phyloP scores from a whole-genome alignment of 2,888 invertebrate genomes.

The Automeris io region DNA sequence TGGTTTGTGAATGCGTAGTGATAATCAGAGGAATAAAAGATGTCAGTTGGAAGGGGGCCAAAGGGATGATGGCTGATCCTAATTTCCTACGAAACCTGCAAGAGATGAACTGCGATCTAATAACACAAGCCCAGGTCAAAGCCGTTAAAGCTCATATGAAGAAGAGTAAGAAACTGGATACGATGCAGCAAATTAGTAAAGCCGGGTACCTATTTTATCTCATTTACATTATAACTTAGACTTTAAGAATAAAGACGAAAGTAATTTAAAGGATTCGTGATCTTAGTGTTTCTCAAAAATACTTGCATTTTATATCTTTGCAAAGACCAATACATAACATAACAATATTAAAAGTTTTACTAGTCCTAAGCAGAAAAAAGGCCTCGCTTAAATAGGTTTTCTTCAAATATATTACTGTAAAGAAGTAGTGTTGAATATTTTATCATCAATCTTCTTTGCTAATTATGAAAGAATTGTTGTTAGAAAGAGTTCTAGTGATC shows the following conservation, averaged over 20 bases:
- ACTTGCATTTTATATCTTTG: not conserved
- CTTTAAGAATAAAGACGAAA: too few species aligned
- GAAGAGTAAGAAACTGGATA: slow-evolving; percentile 82
- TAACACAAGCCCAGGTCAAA: slow-evolving; percentile 83
- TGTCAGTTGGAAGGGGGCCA: slow-evolving; percentile 93
- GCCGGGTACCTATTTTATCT: slow-evolving; percentile 77
- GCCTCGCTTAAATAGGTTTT: too few species aligned
- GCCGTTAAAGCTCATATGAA: slow-evolving; percentile 85
- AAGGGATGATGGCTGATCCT: slow-evolving; percentile 94
- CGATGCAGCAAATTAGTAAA: slow-evolving; percentile 89
- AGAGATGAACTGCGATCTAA: slow-evolving; percentile 90
- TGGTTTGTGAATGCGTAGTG: slow-evolving; percentile 92
- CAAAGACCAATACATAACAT: not conserved
- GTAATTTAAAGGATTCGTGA: too few species aligned
- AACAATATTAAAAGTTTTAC: too few species aligned
- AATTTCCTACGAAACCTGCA: slow-evolving; percentile 87
- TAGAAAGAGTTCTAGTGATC: too few species aligned
- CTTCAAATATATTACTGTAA: too few species aligned
- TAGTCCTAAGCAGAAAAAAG: too few species aligned
- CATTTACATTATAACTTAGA: not conserved
- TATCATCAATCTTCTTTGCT: too few species aligned
- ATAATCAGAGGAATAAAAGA: slow-evolving; percentile 90
- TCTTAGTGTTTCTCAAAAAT: too few species aligned
- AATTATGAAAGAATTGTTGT: too few species aligned
- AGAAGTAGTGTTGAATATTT: too few species aligned